phyloP scores from a whole-genome alignment of 2,888 invertebrate species.

The Drosophila paramelanica region DNA sequence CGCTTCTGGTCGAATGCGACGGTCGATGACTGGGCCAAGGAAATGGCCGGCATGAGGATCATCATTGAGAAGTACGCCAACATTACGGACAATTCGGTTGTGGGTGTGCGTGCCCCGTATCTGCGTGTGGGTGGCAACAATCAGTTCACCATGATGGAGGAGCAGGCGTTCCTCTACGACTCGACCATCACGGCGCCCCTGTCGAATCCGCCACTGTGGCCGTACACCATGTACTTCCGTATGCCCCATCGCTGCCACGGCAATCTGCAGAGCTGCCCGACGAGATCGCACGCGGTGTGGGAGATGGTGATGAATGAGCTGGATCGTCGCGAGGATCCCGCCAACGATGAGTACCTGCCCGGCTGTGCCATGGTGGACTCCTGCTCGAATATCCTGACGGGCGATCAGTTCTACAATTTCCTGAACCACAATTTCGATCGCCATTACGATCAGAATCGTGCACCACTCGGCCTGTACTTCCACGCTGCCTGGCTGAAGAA shows the following conservation, averaged over 20 bases:
- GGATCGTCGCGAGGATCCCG: constrained; percentile 95
- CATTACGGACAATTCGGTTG: constrained; percentile 95
- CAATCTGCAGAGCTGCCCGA: constrained; percentile 95
- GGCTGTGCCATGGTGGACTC: constrained; percentile 98
- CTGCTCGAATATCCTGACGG: constrained; percentile 95
- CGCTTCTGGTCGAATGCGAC: constrained; percentile 97
- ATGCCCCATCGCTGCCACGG: constrained; percentile 98
- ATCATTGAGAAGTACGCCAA: constrained; percentile 96
- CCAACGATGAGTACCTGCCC: constrained; percentile 94
- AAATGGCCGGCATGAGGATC: constrained; percentile 97
- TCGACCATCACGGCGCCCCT: constrained; percentile 97
- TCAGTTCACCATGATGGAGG: constrained; percentile 99
- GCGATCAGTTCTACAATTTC: constrained; percentile 97
- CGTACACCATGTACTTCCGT: constrained; percentile 98
- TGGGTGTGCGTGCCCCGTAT: constrained; percentile 95
- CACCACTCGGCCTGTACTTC: constrained; percentile 95
- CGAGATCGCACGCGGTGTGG: constrained; percentile 97
- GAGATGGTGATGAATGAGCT: constrained; percentile 98
- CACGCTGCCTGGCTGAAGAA: constrained; percentile 97
- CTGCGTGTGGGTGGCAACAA: constrained; percentile 96
- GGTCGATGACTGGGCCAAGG: constrained; percentile 96
- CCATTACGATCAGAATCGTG: constrained; percentile 95
- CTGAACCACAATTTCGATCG: constrained; percentile 96
- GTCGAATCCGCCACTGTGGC: constrained; percentile 97
- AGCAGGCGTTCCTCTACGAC: constrained; percentile 97